These are phyloP conservation scores for Lycocorax pyrrhopterus DNA, from an alignment of 2,113 vertebrate species.

Conservation along the genomic window DNA sequence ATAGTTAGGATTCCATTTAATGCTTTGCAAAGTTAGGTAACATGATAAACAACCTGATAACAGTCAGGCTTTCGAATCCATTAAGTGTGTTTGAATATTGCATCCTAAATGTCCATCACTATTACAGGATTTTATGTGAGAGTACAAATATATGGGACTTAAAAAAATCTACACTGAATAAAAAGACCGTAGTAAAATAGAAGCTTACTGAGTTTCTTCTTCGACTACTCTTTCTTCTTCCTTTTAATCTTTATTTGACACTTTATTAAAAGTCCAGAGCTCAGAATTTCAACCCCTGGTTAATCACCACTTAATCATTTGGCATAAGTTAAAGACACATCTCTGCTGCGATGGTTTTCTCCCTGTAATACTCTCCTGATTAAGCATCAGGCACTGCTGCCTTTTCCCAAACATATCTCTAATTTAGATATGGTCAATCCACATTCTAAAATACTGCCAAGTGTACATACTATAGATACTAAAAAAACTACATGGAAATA, in stretches of 20 bases:
- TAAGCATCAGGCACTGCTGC: background rate
- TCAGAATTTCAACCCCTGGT: slow-evolving; percentile 13
- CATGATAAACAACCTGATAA: background rate
- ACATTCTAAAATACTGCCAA: background rate
- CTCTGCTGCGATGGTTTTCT: background rate
- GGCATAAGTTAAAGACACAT: background rate
- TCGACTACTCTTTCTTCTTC: background rate
- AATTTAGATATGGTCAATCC: background rate
- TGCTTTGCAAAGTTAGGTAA: background rate
- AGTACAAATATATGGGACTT: background rate
- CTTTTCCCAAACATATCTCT: background rate
- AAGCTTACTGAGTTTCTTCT: background rate
- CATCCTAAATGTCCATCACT: background rate
- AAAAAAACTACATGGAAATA: background rate
- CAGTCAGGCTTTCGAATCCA: background rate
- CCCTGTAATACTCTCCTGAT: background rate
- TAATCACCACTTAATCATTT: slow-evolving; percentile 48
- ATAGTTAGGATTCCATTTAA: background rate
- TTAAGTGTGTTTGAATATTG: background rate
- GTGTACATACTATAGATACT: background rate
- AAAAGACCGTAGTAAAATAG: background rate
- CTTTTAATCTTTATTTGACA: slow-evolving; percentile 43
- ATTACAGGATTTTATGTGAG: background rate
- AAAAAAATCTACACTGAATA: background rate
- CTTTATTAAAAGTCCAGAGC: slow-evolving; percentile 29